Percentiles rank a stretch among this genome's conserved stretches.
Conservation (phyloP, 2,797 vertebrate species). For the Pelobates cultripes region DNA sequence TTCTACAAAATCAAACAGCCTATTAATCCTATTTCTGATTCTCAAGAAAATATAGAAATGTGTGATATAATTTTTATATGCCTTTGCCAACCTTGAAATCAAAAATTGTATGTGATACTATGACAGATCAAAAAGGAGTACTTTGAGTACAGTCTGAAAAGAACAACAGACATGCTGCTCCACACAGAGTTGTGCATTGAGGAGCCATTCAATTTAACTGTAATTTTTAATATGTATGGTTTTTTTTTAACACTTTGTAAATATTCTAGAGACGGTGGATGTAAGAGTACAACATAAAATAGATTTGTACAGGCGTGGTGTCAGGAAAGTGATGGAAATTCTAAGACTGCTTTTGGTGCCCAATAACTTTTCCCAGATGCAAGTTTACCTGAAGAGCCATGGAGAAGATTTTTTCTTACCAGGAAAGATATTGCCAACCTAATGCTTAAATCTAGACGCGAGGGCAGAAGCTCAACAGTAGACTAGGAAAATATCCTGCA, state of each 20-base stretch:
- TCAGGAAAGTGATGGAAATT: constrained; percentile 4
- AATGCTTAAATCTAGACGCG: neutral
- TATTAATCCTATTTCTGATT: too few species aligned
- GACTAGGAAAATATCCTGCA: constrained; percentile 9
- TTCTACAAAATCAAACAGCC: too few species aligned
- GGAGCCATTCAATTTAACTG: neutral
- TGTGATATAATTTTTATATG: too few species aligned
- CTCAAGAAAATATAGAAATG: too few species aligned
- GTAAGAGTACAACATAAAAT: constrained; percentile 5
- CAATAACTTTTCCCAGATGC: neutral
- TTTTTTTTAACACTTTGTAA: constrained; percentile 10
- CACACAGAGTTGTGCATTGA: too few species aligned
- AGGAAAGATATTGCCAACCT: constrained; percentile 14
- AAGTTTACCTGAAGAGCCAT: neutral
- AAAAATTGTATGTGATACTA: too few species aligned
- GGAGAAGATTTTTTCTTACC: neutral
- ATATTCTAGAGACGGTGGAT: neutral
- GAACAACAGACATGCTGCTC: too few species aligned
- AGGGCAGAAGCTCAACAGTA: neutral
- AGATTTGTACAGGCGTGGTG: constrained; percentile 9
- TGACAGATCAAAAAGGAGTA: too few species aligned
- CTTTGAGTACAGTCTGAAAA: too few species aligned
- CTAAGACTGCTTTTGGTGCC: neutral
- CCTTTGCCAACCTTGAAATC: too few species aligned
- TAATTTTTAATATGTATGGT: neutral